Percentiles rank a stretch among this genome's conserved stretches.
phyloP scores from a whole-genome alignment of 1,140 invertebrate species.

The Conus betulinus region DNA sequence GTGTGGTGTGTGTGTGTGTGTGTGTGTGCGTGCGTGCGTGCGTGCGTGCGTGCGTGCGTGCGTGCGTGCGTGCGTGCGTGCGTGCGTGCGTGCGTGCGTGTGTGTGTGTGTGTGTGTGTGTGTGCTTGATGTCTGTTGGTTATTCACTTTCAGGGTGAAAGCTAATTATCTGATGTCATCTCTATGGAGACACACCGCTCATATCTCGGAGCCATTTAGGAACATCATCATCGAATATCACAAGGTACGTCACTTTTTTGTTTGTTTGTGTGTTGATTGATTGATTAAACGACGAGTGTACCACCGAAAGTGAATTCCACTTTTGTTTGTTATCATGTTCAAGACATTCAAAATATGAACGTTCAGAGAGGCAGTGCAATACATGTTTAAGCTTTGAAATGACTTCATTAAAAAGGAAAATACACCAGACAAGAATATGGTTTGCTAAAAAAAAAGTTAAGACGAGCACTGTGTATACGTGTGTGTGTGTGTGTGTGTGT shows the following conservation, averaged over 20 bases:
- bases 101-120: neutral
- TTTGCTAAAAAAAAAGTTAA: no score
- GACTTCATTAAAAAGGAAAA: no score
- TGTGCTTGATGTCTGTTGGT: neutral
- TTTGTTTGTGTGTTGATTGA: neutral
- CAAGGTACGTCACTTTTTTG: neutral
- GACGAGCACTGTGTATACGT: no score
- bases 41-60: neutral
- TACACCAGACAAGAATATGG: no score
- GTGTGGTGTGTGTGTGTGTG: neutral
- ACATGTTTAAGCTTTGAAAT: no score
- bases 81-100: neutral
- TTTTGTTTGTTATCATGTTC: no score
- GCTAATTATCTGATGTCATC: slow-evolving; percentile 36
- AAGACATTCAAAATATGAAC: neutral
- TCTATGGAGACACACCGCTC: neutral
- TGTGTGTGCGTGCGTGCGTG: neutral
- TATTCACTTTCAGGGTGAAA: slow-evolving; percentile 15
- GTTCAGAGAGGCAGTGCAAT: no score
- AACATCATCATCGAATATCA: slow-evolving; percentile 12
- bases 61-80: neutral
- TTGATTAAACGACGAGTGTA: no score
- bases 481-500: no score
- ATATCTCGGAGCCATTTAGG: neutral
- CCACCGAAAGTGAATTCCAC: no score